Evolutionary conservation across 2,113 vertebrate species (phyloP).

Genomic region (Notarius lentiginosus): DNA sequence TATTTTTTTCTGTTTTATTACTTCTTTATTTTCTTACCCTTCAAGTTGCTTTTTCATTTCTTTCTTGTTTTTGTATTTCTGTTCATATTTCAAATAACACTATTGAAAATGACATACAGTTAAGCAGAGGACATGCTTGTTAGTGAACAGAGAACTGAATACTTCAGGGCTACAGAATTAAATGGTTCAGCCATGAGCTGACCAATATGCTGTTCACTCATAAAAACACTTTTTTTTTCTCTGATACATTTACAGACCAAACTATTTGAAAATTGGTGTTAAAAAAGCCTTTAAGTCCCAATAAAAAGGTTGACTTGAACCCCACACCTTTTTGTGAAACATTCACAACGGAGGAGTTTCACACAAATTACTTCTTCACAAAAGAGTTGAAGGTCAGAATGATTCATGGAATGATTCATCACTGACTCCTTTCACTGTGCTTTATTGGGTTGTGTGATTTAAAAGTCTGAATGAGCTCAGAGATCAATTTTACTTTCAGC

Average conservation of each 20-base stretch:
- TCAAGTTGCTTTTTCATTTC: neutral
- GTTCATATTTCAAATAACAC: neutral
- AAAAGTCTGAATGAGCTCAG: conserved; percentile 5
- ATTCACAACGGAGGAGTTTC: neutral
- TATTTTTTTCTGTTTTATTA: neutral
- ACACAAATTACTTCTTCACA: neutral
- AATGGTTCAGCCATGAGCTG: neutral
- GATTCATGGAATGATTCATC: neutral
- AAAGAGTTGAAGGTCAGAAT: conserved; percentile 14
- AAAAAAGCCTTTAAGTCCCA: neutral
- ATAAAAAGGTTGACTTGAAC: neutral
- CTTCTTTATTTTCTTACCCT: neutral
- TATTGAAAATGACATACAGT: neutral
- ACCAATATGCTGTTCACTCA: neutral
- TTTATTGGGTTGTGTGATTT: neutral
- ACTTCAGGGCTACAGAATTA: neutral
- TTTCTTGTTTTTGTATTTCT: neutral
- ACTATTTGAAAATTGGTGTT: neutral
- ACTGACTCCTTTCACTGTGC: neutral
- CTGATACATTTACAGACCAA: neutral
- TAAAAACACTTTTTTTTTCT: neutral
- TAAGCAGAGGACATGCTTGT: neutral
- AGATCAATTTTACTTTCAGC: neutral
- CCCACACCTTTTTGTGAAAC: neutral
- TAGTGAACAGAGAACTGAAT: neutral